A percentile compares a stretch with the other conserved stretches of the same genome.
Conservation (phyloP, 2,113 vertebrate genomes). For the Phrynosoma platyrhinos region DNA sequence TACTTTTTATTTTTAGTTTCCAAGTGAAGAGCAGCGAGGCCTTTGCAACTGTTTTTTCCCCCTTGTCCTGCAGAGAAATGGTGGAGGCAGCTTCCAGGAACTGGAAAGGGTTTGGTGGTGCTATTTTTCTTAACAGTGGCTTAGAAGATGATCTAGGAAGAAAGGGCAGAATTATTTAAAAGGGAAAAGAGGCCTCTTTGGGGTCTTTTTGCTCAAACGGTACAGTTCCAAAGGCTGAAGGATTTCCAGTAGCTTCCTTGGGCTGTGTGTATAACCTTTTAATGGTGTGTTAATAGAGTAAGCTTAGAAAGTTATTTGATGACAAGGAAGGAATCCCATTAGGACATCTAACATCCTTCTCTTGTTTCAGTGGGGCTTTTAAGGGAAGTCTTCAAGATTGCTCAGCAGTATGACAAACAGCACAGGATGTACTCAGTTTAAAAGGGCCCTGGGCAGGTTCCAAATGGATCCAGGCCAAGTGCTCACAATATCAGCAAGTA, state of each 20-base stretch:
- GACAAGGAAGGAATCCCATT: conserved; percentile 63
- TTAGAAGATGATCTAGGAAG: neutral
- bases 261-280: conserved; percentile 57
- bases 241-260: conserved; percentile 55
- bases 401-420: conserved; percentile 62
- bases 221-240: conserved; percentile 46
- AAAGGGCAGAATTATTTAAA: neutral
- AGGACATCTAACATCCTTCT: conserved; percentile 60
- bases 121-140: conserved; percentile 14
- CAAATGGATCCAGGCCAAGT: conserved; percentile 66
- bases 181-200: neutral
- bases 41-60: no score
- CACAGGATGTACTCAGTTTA: conserved; percentile 68
- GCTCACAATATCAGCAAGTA: conserved; percentile 7
- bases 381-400: conserved; percentile 66
- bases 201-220: conserved; percentile 38
- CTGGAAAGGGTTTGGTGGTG: no score
- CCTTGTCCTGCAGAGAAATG: no score
- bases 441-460: conserved; percentile 68
- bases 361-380: conserved; percentile 67
- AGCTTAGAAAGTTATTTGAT: conserved; percentile 68
- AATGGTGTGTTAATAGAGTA: conserved; percentile 66
- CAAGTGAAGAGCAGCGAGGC: no score
- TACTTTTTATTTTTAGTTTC: no score
- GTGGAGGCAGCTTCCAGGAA: no score